Percentiles rank a stretch among this genome's conserved stretches.
Evolutionary conservation across 2,113 vertebrate genomes (phyloP).

Genomic region (Epinephelus cyanopodus): DNA sequence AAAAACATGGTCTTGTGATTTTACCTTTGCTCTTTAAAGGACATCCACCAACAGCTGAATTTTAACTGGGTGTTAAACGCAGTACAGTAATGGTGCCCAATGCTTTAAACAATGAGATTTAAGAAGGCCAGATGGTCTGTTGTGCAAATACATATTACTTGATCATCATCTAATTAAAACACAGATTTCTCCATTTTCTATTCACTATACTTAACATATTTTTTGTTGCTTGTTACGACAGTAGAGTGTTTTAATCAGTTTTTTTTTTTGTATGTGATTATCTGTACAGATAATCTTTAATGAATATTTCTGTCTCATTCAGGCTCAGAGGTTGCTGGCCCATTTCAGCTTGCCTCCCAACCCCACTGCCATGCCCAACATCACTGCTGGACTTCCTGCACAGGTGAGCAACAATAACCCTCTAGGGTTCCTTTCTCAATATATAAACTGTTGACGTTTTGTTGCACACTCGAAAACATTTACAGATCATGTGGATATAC

Average conservation of each 20-base stretch:
- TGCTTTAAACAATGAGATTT: constrained; percentile 14
- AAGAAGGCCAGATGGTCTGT: constrained; percentile 4
- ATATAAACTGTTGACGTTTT: not conserved
- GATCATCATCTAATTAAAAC: not conserved
- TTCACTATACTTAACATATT: not conserved
- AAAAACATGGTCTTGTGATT: not conserved
- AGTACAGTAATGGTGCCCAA: not conserved
- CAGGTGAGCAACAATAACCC: constrained; percentile 70
- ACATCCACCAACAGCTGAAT: not conserved
- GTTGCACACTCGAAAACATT: not conserved
- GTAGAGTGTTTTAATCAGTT: not conserved
- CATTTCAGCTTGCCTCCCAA: constrained; percentile 82
- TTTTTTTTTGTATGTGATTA: not conserved
- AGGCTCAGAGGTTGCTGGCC: constrained; percentile 85
- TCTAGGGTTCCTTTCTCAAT: not conserved
- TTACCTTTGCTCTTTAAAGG: constrained; percentile 3
- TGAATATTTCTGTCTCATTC: not conserved
- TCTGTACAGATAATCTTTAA: constrained; percentile 1
- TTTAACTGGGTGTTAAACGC: not conserved
- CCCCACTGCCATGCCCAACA: constrained; percentile 85
- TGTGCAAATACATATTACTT: not conserved
- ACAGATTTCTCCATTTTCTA: not conserved
- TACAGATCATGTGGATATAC: not conserved
- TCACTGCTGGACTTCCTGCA: constrained; percentile 89
- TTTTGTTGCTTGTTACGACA: not conserved